phyloP scores from a whole-genome alignment of 2,888 invertebrate species.

The Drosophila kambysellisi region DNA sequence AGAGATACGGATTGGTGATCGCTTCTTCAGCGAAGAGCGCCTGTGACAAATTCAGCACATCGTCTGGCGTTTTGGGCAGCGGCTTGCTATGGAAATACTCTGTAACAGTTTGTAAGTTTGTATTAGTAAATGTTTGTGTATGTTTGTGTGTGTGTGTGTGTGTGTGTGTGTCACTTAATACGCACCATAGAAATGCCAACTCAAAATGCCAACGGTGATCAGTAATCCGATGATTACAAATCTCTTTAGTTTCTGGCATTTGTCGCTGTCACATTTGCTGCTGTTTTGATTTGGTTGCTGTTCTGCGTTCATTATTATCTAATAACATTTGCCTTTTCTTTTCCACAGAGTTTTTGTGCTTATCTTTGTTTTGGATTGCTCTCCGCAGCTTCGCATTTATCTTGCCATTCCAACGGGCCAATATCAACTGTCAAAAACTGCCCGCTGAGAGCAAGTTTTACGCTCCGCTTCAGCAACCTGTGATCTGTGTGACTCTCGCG shows the following conservation, averaged over 20 bases:
- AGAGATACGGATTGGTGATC: conserved; percentile 64
- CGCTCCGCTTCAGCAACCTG: conserved; percentile 26
- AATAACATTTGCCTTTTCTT: conserved; percentile 46
- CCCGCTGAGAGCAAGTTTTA: conserved; percentile 20
- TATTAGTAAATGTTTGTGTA: no score
- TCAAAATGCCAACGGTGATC: conserved; percentile 67
- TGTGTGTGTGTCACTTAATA: not conserved
- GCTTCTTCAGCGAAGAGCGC: conserved; percentile 70
- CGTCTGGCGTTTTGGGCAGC: conserved; percentile 59
- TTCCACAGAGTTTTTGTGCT: conserved; percentile 17
- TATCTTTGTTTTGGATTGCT: conserved; percentile 31
- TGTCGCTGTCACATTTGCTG: conserved; percentile 62
- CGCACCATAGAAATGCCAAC: conserved; percentile 82
- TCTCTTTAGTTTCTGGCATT: conserved; percentile 73
- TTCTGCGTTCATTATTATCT: conserved; percentile 57
- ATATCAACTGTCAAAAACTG: conserved; percentile 41
- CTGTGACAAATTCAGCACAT: conserved; percentile 66
- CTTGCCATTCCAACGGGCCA: conserved; percentile 38
- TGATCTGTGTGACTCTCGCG: conserved; percentile 48
- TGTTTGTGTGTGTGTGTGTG: not conserved
- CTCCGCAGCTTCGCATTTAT: conserved; percentile 36
- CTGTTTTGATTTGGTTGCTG: conserved; percentile 41
- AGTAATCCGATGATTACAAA: conserved; percentile 71
- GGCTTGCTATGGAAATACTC: conserved; percentile 79
- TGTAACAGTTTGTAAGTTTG: conserved; percentile 27